These are phyloP conservation scores for Strigamia maritima DNA, from an alignment of 2,888 invertebrate genomes.

Conservation along the genomic window DNA sequence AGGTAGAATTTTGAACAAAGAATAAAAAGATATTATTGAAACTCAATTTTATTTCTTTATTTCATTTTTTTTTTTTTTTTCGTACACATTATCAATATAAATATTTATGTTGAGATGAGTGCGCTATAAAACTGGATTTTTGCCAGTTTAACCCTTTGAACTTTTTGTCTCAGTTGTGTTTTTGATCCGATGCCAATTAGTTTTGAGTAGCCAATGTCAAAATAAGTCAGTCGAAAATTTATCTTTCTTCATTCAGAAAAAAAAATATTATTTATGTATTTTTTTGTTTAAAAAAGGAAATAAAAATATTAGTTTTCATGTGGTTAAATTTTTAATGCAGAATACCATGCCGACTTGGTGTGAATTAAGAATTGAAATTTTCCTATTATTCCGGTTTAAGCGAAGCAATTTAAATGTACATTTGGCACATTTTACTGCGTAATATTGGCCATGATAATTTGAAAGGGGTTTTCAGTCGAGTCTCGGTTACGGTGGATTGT, in stretches of 20 bases:
- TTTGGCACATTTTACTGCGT: constrained; percentile 28
- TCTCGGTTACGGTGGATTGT: constrained; percentile 16
- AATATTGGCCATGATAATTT: constrained; percentile 29
- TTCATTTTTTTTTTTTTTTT: neutral
- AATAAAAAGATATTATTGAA: neutral
- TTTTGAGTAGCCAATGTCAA: constrained; percentile 31
- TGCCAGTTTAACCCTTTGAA: constrained; percentile 32
- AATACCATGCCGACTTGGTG: neutral
- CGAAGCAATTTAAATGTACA: constrained; percentile 19
- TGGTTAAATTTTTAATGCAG: neutral
- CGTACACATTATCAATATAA: neutral
- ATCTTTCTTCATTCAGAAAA: neutral
- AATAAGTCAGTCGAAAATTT: constrained; percentile 9
- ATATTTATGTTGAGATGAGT: constrained; percentile 28
- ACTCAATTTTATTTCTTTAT: neutral
- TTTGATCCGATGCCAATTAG: constrained; percentile 26
- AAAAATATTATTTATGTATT: too few relatives aligned
- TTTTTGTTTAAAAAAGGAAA: neutral
- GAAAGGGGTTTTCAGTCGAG: constrained; percentile 7
- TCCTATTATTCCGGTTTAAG: constrained; percentile 17
- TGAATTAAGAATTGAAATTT: constrained; percentile 31
- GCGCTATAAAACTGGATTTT: constrained; percentile 22
- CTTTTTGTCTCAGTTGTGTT: constrained; percentile 4
- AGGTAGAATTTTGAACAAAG: neutral
- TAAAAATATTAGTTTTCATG: neutral